Evolutionary conservation across 2,797 vertebrate genomes (phyloP), one percentile per base, ranked within the genome.

Genomic region (Argya squamiceps): DNA sequence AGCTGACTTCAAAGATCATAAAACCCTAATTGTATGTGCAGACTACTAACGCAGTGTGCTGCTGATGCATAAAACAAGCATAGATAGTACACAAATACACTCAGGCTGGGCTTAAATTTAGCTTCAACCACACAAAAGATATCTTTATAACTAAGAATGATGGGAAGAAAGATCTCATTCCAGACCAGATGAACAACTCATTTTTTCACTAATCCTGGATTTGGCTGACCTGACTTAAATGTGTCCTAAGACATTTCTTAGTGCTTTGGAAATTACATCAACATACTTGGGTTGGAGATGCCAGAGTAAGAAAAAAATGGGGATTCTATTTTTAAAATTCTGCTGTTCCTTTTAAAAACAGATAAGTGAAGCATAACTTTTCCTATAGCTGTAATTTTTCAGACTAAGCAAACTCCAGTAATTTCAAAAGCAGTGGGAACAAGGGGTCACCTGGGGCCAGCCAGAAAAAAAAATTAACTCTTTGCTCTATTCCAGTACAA

Each of bases 251-350:
- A 92, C 82, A 96, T 96, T 96, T 96, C 81, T 93, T 86, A 93
- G 89, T 94, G 79, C 94, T 97, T 96, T 96, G 96, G 92, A 96
- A 97, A 97, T 89, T 95, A 82, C 81, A 96, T 97, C 97, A 95
- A 96, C 78, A 75, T 96, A 80, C 73, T 97, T 96, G 79, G 71
- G 92, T 37, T 80, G 70, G 83, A 96, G 93, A 95, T 83, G 76
- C 77, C 89, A 78, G 84, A 86, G 78, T 71, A 39, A 82, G 39
- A 8, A 32, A 63, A 90, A 88, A 59, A 50, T 2, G 6, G 22
- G 20, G 8, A 41, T 78, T 94, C 96, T 97, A 93, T 97, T 97
- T 97, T 96, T 95, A 91, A 96, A 92, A 89, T 94, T 83, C 69
- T 89, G 50, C 77, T 83, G 81, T 82, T 96, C 58, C 85, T 92